A percentile compares a stretch with the other conserved stretches of the same genome.
Evolutionary conservation across 2,113 vertebrate species (phyloP).

Genomic region (Catagonus wagneri): DNA sequence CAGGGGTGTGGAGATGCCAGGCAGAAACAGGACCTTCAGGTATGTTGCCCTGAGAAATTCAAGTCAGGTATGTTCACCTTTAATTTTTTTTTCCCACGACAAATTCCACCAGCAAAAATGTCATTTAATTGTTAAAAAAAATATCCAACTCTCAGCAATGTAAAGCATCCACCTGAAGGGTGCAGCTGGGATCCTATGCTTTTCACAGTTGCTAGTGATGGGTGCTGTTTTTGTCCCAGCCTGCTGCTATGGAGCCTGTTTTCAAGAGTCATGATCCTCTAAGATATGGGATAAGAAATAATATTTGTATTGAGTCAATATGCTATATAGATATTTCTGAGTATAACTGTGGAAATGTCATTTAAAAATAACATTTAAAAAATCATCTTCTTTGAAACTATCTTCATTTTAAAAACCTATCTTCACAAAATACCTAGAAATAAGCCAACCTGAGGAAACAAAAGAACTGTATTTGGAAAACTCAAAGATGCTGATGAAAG

Average conservation of each 20-base stretch:
- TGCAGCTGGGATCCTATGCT: background rate
- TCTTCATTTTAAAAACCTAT: background rate
- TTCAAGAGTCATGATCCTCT: slow-evolving; percentile 31
- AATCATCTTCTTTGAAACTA: background rate
- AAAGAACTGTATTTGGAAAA: background rate
- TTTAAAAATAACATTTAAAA: background rate
- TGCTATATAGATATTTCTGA: slow-evolving; percentile 31
- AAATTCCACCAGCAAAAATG: slow-evolving; percentile 59
- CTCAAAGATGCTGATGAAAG: background rate
- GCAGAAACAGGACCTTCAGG: background rate
- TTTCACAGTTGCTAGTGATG: slow-evolving; percentile 22
- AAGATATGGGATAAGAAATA: slow-evolving; percentile 33
- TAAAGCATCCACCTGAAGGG: slow-evolving; percentile 34
- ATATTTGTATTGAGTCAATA: slow-evolving; percentile 59
- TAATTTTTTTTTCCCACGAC: background rate
- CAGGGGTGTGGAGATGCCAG: background rate
- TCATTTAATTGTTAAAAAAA: slow-evolving; percentile 62
- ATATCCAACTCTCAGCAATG: slow-evolving; percentile 26
- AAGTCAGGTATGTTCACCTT: slow-evolving; percentile 51
- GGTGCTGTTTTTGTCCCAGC: background rate
- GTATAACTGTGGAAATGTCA: slow-evolving; percentile 36
- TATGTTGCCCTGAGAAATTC: slow-evolving; percentile 50
- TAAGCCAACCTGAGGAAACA: background rate
- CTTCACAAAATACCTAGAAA: background rate
- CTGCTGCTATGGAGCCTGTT: background rate